Base-by-base conservation (phyloP, 2,113 vertebrate species). In the Smithornis capensis region DNA sequence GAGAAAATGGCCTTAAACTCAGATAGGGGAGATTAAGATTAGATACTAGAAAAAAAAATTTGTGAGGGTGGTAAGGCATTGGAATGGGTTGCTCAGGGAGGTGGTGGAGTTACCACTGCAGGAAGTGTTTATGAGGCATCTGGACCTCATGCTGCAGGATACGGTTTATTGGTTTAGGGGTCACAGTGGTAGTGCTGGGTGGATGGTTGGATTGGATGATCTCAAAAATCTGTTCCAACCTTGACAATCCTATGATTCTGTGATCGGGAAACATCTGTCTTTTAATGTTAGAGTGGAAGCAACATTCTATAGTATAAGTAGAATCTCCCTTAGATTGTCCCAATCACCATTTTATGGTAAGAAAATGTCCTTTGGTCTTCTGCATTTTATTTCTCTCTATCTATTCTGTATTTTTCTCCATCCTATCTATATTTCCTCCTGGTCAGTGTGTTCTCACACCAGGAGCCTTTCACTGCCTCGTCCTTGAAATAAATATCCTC, bases 31-130 rank as follows among this genome's bases (percentile, higher is more conserved):
- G 21, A 83, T 7, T 49, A 63, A 33, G 35, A 62, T 19, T 19
- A 69, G 25, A 2, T 55, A 33, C 6, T 4, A 63, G 5, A 40
- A 13, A 12, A 21, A 49, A 10, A 6, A 1, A 14, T n/a, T 29
- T 25, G 13, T 53, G 60, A 40, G 19, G 28, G 16, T 0, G 0
- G 28, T 47, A 16, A 29, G 28, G 7, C 14, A 68, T 18, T 47
- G 12, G 40, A 76, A 35, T 2, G 47, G 8, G 22, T 7, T 49
- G 21, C 49, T n/a, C 14, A 37, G 5, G 3, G 40, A 47, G 3
- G 17, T 11, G 47, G 63, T 28, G 15, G 47, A 33, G 14, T 35
- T 21, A 69, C 29, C 25, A 55, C 35, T 5, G 21, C 55, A 19
- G 18, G 4, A 56, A 25, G 14, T 14, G 15, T 42, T 83, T 56